These are phyloP conservation scores for Ciona savignyi DNA, from an alignment of 23 tunicate species.

Conservation along the genomic window DNA sequence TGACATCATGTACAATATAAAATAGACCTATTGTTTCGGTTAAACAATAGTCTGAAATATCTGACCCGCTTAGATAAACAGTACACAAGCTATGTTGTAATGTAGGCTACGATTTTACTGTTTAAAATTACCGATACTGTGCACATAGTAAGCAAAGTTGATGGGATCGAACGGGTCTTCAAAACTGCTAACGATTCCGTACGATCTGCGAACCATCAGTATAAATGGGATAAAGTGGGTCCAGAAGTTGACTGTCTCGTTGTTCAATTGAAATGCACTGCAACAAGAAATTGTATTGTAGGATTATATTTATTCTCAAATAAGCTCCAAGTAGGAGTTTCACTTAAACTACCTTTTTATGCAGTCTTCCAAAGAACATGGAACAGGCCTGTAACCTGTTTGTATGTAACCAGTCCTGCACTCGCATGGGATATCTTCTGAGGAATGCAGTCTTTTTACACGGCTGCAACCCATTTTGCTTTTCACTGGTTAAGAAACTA, in stretches of 20 bases:
- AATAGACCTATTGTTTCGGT: too few species aligned
- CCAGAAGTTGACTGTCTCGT: slow-evolving; percentile 49
- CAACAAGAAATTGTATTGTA: not conserved
- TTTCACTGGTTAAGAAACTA: too few species aligned
- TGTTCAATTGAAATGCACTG: slow-evolving; percentile 41
- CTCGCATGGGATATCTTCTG: not conserved
- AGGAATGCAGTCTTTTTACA: not conserved
- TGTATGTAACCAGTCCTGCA: not conserved
- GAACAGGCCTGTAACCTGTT: not conserved
- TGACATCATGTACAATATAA: too few species aligned
- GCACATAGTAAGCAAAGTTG: slow-evolving; percentile 14
- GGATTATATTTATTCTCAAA: not conserved
- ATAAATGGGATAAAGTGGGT: slow-evolving; percentile 51
- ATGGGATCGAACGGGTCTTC: slow-evolving; percentile 33
- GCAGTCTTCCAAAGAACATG: not conserved
- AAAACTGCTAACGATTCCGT: not conserved
- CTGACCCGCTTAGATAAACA: too few species aligned
- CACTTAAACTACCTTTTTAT: not conserved
- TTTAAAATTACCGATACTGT: slow-evolving; percentile 41
- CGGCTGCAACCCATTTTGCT: not conserved
- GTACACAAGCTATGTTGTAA: too few species aligned
- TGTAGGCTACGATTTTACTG: too few species aligned
- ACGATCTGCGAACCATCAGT: slow-evolving; percentile 15
- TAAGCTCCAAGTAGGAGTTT: not conserved
- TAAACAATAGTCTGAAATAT: too few species aligned